These are phyloP conservation scores for Pseudochirops corinnae DNA, from an alignment of 2,797 vertebrate genomes.

Conservation along the genomic window DNA sequence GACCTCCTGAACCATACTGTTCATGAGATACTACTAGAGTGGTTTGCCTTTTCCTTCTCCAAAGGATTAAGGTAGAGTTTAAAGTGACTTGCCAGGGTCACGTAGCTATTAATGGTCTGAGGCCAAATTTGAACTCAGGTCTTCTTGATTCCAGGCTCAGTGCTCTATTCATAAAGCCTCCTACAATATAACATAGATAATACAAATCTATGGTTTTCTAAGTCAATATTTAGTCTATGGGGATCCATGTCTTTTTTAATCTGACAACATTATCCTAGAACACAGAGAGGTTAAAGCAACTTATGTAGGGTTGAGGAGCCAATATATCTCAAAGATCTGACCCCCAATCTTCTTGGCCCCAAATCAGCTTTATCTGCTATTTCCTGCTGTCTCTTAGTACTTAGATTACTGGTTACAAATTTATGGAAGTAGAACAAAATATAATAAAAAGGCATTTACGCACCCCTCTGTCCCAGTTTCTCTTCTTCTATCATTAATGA, in stretches of 20 bases:
- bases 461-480: background rate
- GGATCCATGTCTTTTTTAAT: background rate
- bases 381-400: background rate
- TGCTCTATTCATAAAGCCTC: background rate
- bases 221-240: background rate
- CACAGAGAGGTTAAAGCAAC: background rate
- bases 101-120: background rate
- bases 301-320: background rate
- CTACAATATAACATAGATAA: background rate
- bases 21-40: background rate
- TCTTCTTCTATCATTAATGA: background rate
- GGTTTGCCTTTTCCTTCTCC: background rate
- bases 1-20: background rate
- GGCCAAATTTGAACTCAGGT: background rate
- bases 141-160: background rate
- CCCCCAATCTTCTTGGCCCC: background rate
- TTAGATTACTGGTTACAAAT: background rate
- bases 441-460: background rate
- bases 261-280: background rate
- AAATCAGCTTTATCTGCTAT: background rate
- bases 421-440: background rate
- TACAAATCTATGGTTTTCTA: background rate
- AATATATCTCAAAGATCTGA: background rate
- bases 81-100: background rate
- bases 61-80: background rate